Conservation (phyloP, 2,888 invertebrate genomes). For the Macroteleia sp. region DNA sequence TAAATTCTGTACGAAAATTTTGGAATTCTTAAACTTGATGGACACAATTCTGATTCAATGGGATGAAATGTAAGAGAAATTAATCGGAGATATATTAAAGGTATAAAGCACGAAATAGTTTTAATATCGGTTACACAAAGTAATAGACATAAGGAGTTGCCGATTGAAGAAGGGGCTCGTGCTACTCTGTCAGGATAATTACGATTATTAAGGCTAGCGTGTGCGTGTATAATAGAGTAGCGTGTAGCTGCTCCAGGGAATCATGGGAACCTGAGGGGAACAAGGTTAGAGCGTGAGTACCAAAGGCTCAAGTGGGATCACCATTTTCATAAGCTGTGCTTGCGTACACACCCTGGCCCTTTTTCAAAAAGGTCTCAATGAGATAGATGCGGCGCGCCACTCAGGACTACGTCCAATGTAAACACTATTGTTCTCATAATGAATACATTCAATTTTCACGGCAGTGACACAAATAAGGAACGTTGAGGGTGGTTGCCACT, state of each 20-base stretch:
- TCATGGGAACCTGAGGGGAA: conserved; percentile 64
- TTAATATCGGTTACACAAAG: conserved; percentile 60
- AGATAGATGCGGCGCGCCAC: conserved; percentile 43
- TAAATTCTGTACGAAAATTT: too few species aligned
- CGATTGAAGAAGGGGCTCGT: conserved; percentile 66
- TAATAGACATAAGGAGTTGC: conserved; percentile 62
- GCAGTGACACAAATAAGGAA: conserved; percentile 51
- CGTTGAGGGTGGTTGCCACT: conserved; percentile 51
- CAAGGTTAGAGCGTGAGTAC: conserved; percentile 47
- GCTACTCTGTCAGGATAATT: conserved; percentile 67
- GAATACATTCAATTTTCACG: conserved; percentile 63
- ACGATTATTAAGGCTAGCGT: conserved; percentile 67
- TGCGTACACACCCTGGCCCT: conserved; percentile 6
- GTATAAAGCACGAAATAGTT: conserved; percentile 49
- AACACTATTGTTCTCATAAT: conserved; percentile 64
- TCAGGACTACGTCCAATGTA: conserved; percentile 51
- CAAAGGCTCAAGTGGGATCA: conserved; percentile 57
- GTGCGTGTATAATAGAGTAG: conserved; percentile 64
- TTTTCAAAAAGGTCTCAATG: conserved; percentile 47
- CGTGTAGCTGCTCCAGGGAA: conserved; percentile 61
- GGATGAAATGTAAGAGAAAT: conserved; percentile 17
- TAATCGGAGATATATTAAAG: conserved; percentile 41
- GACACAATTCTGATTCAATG: conserved; percentile 38
- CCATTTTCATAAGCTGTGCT: conserved; percentile 50
- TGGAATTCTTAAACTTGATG: too few species aligned